A percentile compares a stretch with the other conserved stretches of the same genome.
These are phyloP conservation scores for Chaetophractus vellerosus DNA, from an alignment of 2,797 vertebrate species.

Conservation along the genomic window DNA sequence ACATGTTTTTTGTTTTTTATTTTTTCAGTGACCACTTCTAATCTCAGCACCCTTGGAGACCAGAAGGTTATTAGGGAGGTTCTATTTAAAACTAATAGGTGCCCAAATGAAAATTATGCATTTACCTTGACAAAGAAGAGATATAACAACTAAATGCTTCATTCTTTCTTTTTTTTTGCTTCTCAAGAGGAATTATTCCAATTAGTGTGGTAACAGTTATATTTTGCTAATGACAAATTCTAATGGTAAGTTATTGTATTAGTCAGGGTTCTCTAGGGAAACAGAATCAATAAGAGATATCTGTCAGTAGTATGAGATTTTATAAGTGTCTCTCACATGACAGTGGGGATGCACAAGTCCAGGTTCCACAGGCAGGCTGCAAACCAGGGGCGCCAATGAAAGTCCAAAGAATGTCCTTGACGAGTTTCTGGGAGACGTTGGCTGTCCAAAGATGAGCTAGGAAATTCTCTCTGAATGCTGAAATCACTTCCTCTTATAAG, in stretches of 20 bases:
- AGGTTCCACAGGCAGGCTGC: too few species aligned
- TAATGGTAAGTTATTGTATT: neutral
- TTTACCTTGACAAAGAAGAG: neutral
- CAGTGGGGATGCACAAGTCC: too few species aligned
- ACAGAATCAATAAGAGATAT: too few species aligned
- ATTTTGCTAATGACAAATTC: slow-evolving; percentile 40
- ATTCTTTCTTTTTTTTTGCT: neutral
- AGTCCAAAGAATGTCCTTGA: too few species aligned
- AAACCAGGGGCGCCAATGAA: too few species aligned
- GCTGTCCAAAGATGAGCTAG: too few species aligned
- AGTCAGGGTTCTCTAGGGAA: too few species aligned
- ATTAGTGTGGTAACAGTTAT: neutral
- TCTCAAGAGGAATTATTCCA: neutral
- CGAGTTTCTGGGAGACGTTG: too few species aligned
- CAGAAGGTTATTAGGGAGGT: neutral
- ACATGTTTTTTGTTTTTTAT: neutral
- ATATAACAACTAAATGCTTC: neutral
- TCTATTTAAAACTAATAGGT: neutral
- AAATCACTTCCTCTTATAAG: too few species aligned
- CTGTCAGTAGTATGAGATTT: too few species aligned
- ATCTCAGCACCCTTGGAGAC: neutral
- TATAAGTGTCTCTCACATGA: too few species aligned
- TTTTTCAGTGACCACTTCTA: neutral
- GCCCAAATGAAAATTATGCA: neutral
- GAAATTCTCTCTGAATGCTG: too few species aligned